These are phyloP conservation scores for Erpobdella octoculata DNA, from an alignment of 2,888 invertebrate genomes.

Conservation along the genomic window DNA sequence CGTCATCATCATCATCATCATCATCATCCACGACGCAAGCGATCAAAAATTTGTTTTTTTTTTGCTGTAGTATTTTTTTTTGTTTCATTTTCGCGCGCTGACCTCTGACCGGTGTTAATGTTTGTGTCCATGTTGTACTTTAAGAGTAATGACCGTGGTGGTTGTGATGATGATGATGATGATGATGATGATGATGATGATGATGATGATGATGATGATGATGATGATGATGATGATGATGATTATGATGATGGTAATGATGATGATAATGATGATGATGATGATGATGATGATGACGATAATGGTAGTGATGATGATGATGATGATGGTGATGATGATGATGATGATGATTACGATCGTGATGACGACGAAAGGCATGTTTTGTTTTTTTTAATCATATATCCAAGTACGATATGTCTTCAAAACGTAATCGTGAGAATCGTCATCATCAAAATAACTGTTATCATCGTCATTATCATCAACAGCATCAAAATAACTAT, in stretches of 20 bases:
- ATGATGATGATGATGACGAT: conserved; percentile 21
- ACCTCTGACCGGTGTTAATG: no score
- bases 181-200: conserved; percentile 30
- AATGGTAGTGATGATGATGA: background rate
- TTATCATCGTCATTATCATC: no score
- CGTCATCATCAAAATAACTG: no score
- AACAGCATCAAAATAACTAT: no score
- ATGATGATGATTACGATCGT: conserved; percentile 4
- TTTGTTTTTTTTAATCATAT: no score
- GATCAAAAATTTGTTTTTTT: no score
- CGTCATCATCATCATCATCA: conserved; percentile 9
- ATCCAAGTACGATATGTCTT: no score
- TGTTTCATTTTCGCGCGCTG: no score
- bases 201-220: conserved; percentile 30
- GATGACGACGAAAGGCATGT: no score
- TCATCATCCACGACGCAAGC: background rate
- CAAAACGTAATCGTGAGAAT: no score
- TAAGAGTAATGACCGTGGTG: background rate
- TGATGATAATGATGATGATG: conserved; percentile 32
- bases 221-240: conserved; percentile 31
- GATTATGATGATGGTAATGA: conserved; percentile 31
- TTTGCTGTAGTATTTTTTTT: no score
- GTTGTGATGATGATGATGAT: conserved; percentile 26
- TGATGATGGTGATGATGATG: background rate
- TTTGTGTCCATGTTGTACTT: background rate